phyloP scores from a whole-genome alignment of 1,140 invertebrate species.

The Polypedilum vanderplanki region DNA sequence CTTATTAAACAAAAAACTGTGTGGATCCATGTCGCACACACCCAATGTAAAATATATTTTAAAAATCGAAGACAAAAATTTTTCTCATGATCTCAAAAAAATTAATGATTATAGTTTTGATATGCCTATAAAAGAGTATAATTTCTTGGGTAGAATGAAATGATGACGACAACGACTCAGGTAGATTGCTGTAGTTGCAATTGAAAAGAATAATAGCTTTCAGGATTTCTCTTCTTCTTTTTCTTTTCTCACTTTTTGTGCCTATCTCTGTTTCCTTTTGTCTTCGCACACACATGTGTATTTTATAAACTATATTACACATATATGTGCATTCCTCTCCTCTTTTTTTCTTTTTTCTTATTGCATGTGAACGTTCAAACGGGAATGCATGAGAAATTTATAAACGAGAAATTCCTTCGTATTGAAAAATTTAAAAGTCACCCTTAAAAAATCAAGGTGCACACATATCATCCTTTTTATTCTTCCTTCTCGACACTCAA shows the following conservation, averaged over 20 bases:
- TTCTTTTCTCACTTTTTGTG: neutral
- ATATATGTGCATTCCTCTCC: neutral
- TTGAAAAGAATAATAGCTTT: neutral
- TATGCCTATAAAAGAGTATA: neutral
- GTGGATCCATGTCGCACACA: neutral
- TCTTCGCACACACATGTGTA: constrained; percentile 11
- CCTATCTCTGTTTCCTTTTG: constrained; percentile 11
- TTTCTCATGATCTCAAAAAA: constrained; percentile 1
- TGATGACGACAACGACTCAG: neutral
- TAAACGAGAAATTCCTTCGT: neutral
- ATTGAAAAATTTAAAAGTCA: neutral
- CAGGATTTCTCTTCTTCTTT: constrained; percentile 5
- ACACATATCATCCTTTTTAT: neutral
- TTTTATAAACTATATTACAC: neutral
- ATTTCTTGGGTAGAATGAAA: neutral
- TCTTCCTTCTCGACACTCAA: neutral
- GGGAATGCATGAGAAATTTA: neutral
- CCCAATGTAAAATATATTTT: neutral
- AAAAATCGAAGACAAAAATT: neutral
- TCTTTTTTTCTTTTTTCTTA: neutral
- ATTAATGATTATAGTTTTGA: neutral
- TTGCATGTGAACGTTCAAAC: neutral
- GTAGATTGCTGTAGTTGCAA: constrained; percentile 3
- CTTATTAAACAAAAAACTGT: too few species aligned
- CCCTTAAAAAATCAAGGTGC: constrained; percentile 5